Evolutionary conservation across 2,888 invertebrate genomes (phyloP).

Genomic region (Synanthedon tipuliformis): DNA sequence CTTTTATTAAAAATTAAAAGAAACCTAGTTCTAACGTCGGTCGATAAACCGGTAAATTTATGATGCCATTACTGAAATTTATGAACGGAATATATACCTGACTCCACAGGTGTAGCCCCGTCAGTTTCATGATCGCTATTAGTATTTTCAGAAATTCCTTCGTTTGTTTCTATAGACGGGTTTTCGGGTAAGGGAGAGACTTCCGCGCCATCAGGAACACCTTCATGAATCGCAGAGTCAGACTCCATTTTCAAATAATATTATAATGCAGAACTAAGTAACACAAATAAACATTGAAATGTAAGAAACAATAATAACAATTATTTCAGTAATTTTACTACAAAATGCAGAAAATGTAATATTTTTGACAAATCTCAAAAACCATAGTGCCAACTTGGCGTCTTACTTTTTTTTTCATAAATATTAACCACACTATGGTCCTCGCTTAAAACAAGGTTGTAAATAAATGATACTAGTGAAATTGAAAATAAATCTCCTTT

Average conservation of each 20-base stretch:
- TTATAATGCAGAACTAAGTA: constrained; percentile 12
- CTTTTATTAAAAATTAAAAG: no score
- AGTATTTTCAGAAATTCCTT: constrained; percentile 46
- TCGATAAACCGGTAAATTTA: no score
- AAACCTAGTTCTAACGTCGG: no score
- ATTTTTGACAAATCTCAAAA: constrained; percentile 31
- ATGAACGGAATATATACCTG: constrained; percentile 22
- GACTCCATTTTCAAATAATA: constrained; percentile 43
- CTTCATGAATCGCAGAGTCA: constrained; percentile 46
- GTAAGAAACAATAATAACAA: constrained; percentile 15
- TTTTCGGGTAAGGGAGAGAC: constrained; percentile 51
- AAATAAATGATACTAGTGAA: no score
- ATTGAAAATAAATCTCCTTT: no score
- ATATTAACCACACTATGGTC: no score
- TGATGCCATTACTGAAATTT: background rate
- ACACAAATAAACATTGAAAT: constrained; percentile 39
- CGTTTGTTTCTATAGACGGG: constrained; percentile 37
- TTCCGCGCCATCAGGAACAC: constrained; percentile 63
- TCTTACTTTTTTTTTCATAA: background rate
- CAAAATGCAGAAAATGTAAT: constrained; percentile 16
- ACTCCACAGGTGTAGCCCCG: constrained; percentile 32
- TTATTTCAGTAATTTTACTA: constrained; percentile 28
- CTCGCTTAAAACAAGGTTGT: no score
- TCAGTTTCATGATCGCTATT: constrained; percentile 41
- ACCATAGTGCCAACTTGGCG: constrained; percentile 21